These are phyloP conservation scores for Paedocypris sp. DNA, from an alignment of 2,113 vertebrate genomes.

Conservation along the genomic window DNA sequence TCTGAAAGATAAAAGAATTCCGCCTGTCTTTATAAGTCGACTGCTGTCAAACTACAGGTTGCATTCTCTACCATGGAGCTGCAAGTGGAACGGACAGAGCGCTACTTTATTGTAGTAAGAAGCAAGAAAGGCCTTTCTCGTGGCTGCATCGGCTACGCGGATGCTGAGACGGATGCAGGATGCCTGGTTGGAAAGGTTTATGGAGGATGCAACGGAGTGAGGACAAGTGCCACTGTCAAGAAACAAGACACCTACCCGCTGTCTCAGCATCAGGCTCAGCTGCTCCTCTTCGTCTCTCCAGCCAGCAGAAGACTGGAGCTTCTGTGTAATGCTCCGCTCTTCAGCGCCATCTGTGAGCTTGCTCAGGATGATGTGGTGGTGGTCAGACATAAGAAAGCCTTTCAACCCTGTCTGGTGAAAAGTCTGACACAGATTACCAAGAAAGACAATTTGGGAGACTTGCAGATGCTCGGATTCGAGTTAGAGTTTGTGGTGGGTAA, in stretches of 20 bases:
- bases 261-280: slow-evolving; percentile 58
- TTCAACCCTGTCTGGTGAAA: slow-evolving; percentile 52
- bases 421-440: slow-evolving; percentile 59
- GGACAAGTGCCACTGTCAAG: slow-evolving; percentile 43
- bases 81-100: slow-evolving; percentile 31
- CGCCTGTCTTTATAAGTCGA: neutral
- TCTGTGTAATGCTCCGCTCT: slow-evolving; percentile 59
- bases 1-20: neutral
- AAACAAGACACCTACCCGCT: slow-evolving; percentile 51
- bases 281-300: slow-evolving; percentile 54
- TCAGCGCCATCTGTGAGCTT: slow-evolving; percentile 57
- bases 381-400: slow-evolving; percentile 50
- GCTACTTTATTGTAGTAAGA: slow-evolving; percentile 57
- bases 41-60: neutral
- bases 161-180: slow-evolving; percentile 42
- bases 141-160: slow-evolving; percentile 55
- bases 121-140: slow-evolving; percentile 50
- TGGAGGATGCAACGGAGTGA: slow-evolving; percentile 28
- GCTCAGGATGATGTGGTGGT: slow-evolving; percentile 57
- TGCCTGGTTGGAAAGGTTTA: slow-evolving; percentile 49
- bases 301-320: slow-evolving; percentile 50
- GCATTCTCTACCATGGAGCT: slow-evolving; percentile 29
- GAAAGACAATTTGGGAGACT: slow-evolving; percentile 49
- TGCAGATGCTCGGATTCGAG: slow-evolving; percentile 60
- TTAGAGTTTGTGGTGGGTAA: slow-evolving; percentile 58